Evolutionary conservation across 2,113 vertebrate genomes (phyloP).

Genomic region (Heterotis niloticus): DNA sequence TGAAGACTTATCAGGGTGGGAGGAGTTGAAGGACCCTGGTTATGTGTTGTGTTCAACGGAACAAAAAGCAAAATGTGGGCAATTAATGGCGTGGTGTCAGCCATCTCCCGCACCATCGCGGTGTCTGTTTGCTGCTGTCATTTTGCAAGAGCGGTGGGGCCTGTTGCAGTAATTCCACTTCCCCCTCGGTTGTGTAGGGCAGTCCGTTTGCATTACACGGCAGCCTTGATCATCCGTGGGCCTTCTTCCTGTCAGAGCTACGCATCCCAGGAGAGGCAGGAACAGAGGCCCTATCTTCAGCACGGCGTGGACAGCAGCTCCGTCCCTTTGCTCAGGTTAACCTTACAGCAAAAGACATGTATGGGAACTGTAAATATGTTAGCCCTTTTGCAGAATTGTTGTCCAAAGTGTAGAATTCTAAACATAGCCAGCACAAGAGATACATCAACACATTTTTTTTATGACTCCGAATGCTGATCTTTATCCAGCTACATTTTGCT

Average conservation of each 20-base stretch:
- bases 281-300: neutral
- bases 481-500: no score
- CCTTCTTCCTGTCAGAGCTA: neutral
- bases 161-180: neutral
- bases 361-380: neutral
- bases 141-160: neutral
- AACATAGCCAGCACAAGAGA: neutral
- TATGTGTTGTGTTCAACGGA: no score
- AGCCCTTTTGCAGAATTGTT: no score
- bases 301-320: neutral
- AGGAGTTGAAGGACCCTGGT: no score
- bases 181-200: neutral
- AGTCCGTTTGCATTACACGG: conserved; percentile 11
- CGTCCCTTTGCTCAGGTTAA: neutral
- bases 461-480: no score
- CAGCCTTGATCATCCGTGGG: neutral
- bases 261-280: neutral
- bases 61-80: no score
- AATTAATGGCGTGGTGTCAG: neutral
- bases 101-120: neutral
- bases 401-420: neutral
- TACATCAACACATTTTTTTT: no score
- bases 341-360: neutral
- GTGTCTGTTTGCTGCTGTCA: neutral
- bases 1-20: no score